phyloP scores from a whole-genome alignment of 1,140 invertebrate species.

The Phocides pigmalion region DNA sequence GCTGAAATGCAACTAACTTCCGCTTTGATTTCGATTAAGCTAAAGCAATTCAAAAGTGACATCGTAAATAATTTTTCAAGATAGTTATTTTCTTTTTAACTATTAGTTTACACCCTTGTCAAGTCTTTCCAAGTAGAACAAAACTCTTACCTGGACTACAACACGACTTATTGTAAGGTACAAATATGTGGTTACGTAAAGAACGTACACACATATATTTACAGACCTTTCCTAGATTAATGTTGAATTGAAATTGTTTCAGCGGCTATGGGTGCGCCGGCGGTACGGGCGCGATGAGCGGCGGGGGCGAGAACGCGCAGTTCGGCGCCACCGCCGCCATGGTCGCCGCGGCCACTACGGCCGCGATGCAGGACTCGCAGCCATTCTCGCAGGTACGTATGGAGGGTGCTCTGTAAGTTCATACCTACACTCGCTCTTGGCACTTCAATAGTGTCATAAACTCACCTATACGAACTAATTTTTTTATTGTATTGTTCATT shows the following conservation, averaged over 20 bases:
- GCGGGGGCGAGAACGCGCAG: conserved; percentile 81
- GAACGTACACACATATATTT: no score
- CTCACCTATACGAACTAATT: conserved; percentile 6
- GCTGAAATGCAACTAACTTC: background rate
- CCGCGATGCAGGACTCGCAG: conserved; percentile 83
- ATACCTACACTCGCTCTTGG: conserved; percentile 2
- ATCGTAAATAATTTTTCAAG: no score
- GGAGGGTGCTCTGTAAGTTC: conserved; percentile 22
- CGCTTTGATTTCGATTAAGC: background rate
- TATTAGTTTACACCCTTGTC: no score
- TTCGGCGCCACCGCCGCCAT: conserved; percentile 82
- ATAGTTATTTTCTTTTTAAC: no score
- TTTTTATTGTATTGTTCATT: conserved; percentile 36
- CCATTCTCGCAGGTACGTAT: conserved; percentile 78
- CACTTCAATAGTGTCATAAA: conserved; percentile 7
- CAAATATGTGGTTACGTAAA: no score
- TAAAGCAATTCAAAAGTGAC: no score
- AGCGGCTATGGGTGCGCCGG: conserved; percentile 83
- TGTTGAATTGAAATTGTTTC: conserved; percentile 39
- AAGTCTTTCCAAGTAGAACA: no score
- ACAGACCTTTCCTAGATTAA: no score
- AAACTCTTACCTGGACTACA: no score
- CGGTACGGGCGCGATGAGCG: conserved; percentile 83
- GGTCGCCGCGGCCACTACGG: conserved; percentile 80
- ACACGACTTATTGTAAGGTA: no score